A percentile compares a stretch with the other conserved stretches of the same genome.
phyloP scores from a whole-genome alignment of 2,888 invertebrate species.

The Hypselothyrea guttata region DNA sequence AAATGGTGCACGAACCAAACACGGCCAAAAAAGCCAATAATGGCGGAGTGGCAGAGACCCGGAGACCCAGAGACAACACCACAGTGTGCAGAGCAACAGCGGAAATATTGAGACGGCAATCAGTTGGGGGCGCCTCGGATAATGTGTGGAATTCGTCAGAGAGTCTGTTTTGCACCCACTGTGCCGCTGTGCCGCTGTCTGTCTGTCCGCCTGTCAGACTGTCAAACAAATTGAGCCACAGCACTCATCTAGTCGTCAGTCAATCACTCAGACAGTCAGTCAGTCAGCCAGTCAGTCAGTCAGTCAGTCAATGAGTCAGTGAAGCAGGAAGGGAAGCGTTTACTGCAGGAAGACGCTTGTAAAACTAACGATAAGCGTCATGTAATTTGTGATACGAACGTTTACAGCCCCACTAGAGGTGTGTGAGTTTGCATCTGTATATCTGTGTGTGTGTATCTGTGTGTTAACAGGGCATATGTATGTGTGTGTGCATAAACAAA shows the following conservation, averaged over 20 bases:
- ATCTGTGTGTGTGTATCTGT: slow-evolving; percentile 1
- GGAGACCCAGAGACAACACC: slow-evolving; percentile 9
- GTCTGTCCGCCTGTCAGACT: slow-evolving; percentile 12
- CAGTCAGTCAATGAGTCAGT: slow-evolving; percentile 20
- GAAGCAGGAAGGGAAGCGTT: slow-evolving; percentile 35
- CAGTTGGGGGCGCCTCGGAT: slow-evolving; percentile 41
- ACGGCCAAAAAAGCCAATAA: slow-evolving; percentile 8
- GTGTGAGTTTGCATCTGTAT: slow-evolving; percentile 13
- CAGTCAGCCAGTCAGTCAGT: slow-evolving; percentile 15
- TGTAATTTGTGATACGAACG: slow-evolving; percentile 55
- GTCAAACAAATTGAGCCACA: slow-evolving; percentile 21
- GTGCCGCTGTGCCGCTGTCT: background rate
- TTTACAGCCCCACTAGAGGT: slow-evolving; percentile 30
- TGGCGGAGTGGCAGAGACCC: slow-evolving; percentile 22
- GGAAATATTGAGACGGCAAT: slow-evolving; percentile 45
- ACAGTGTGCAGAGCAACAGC: too few relatives aligned
- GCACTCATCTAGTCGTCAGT: slow-evolving; percentile 14
- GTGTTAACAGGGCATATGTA: background rate
- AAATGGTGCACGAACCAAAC: slow-evolving; percentile 39
- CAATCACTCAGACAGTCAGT: slow-evolving; percentile 15
- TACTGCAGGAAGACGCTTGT: slow-evolving; percentile 52
- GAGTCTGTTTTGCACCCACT: too few relatives aligned
- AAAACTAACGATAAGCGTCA: slow-evolving; percentile 64
- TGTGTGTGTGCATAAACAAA: slow-evolving; percentile 31
- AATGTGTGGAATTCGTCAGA: slow-evolving; percentile 42